These are phyloP conservation scores for Marmota monax DNA, from an alignment of 2,113 vertebrate genomes.

Conservation along the genomic window DNA sequence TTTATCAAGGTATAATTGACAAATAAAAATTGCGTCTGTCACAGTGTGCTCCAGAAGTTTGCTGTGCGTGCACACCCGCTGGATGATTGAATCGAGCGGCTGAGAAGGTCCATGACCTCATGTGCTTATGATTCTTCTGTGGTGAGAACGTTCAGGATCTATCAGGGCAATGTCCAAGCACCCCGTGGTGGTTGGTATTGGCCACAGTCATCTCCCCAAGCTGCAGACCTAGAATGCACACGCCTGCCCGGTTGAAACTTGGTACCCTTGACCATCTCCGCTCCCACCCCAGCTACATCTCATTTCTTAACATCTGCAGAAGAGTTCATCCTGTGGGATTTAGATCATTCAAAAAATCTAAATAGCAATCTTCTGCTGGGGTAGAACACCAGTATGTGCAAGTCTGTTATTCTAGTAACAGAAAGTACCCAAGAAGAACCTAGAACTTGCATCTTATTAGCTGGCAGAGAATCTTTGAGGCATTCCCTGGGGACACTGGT, in stretches of 20 bases:
- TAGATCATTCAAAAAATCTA: background rate
- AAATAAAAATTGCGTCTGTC: background rate
- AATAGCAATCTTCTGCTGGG: background rate
- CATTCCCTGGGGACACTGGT: background rate
- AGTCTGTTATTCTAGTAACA: background rate
- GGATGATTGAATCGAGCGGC: too few relatives aligned
- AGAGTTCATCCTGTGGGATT: background rate
- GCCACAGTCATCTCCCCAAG: fast-evolving
- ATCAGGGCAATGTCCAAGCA: too few relatives aligned
- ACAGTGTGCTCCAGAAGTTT: too few relatives aligned
- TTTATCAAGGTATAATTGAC: background rate
- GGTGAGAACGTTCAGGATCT: background rate
- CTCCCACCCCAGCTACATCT: background rate
- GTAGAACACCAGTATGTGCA: background rate
- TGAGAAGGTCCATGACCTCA: background rate
- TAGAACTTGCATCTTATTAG: background rate
- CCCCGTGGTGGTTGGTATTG: fast-evolving
- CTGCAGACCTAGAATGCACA: too few relatives aligned
- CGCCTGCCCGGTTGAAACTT: fast-evolving
- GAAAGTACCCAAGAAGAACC: conserved; percentile 19
- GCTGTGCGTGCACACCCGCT: fast-evolving
- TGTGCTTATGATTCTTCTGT: background rate
- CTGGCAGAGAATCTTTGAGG: background rate
- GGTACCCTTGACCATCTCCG: too few relatives aligned
- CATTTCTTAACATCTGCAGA: background rate